These are phyloP conservation scores for Hypocryptadius cinnamomeus DNA, from an alignment of 2,113 vertebrate genomes.

Conservation along the genomic window DNA sequence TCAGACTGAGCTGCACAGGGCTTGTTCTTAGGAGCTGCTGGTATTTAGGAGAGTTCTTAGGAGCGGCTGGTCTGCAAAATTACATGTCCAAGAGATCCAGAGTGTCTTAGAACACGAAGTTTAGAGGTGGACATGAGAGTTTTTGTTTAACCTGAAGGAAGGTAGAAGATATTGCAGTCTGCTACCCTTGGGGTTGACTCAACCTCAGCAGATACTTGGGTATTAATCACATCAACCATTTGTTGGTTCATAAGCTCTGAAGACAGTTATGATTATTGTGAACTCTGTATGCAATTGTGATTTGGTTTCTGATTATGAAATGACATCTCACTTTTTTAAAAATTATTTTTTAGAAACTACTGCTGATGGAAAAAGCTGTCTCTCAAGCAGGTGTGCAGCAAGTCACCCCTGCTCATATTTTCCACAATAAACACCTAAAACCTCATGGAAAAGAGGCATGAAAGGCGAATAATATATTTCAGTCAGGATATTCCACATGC, in stretches of 20 bases:
- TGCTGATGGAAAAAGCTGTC: neutral
- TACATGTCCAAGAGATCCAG: neutral
- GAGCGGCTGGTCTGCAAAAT: neutral
- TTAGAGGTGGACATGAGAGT: neutral
- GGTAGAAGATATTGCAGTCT: neutral
- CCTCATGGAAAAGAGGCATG: neutral
- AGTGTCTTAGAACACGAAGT: neutral
- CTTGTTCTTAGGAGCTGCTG: neutral
- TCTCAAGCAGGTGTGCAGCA: neutral
- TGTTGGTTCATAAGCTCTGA: neutral
- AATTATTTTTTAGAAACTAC: neutral
- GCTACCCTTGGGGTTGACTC: neutral
- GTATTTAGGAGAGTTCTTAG: no score
- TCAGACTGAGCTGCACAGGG: neutral
- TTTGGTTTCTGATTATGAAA: neutral
- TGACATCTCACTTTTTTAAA: neutral
- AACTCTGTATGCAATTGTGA: neutral
- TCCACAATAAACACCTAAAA: neutral
- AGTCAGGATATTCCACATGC: neutral
- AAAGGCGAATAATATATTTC: neutral
- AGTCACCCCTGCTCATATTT: neutral
- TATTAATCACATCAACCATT: neutral
- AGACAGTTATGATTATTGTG: neutral
- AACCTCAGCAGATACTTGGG: neutral
- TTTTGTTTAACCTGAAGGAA: neutral